Conservation (phyloP, 2,797 vertebrate genomes). For the Ataeniobius toweri region DNA sequence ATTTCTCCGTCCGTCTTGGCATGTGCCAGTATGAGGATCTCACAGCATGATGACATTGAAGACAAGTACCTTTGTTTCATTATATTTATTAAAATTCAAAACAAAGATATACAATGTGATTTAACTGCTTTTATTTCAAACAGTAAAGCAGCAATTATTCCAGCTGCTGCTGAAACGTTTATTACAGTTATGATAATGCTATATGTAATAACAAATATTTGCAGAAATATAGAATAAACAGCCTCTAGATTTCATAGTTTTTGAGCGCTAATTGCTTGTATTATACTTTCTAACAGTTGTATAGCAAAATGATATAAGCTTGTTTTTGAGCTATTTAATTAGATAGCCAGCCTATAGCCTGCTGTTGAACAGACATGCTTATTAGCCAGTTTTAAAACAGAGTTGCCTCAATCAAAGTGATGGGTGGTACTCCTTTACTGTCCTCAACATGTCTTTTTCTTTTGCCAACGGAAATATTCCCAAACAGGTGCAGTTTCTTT, state of each 20-base stretch:
- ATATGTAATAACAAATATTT: neutral
- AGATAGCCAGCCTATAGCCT: neutral
- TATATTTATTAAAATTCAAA: neutral
- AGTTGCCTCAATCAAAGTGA: no score
- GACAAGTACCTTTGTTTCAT: neutral
- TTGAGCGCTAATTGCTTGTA: neutral
- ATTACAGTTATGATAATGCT: neutral
- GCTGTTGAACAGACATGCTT: no score
- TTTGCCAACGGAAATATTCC: no score
- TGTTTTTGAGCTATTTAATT: neutral
- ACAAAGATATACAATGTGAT: neutral
- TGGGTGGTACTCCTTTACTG: no score
- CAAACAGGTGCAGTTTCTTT: no score
- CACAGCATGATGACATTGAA: neutral
- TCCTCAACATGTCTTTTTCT: neutral
- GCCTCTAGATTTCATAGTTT: neutral
- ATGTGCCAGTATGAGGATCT: neutral
- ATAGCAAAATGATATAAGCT: neutral
- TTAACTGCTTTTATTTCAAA: neutral
- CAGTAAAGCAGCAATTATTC: neutral
- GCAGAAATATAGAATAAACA: neutral
- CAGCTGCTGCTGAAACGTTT: neutral
- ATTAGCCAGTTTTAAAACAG: no score
- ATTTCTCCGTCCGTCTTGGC: slow-evolving; percentile 1
- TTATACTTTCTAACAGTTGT: neutral